Evolutionary conservation across 2,797 vertebrate species (phyloP), one percentile per base, ranked within the genome.

Genomic region (Brachyrhaphis roseni): DNA sequence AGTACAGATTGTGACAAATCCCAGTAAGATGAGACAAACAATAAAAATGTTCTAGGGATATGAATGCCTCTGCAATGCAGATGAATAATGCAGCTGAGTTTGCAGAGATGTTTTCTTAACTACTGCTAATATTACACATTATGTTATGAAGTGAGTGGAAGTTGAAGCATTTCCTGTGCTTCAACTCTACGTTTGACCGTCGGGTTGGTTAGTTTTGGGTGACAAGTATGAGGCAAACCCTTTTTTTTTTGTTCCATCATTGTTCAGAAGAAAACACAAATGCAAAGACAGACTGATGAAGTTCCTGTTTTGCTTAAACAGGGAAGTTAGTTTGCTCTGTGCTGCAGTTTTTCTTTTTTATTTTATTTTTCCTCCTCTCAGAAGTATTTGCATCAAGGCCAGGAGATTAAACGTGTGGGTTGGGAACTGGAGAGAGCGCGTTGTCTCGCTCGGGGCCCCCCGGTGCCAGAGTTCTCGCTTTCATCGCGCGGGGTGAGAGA

Each of bases 371-470:
- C 45, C 86, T 91, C 75, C 93, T 91, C 90, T 94, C 88, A 86
- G 87, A 93, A 90, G 90, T 91, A 94, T 95, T 95, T 95, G 95
- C 94, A 95, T 95, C 88, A 92, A 93, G 93, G 94, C 93, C 91
- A 90, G 89, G 90, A 94, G 94, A 95, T 95, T 93, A 94, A 94
- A 93, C 89, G 91, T 92, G 94, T 95, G 94, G 94, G 94, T 92
- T 93, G 93, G 92, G 93, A 94, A 92, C 91, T 89, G 93, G 90
- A 93, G 92, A 90, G 91, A 89, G 91, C 78, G 86, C 77, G 90
- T 89, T 90, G 91, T 92, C 91, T 94, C 87, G 90, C 92, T 94
- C 59, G 86, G 89, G 87, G 87, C 85, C 90, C 87, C 28, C 77
- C n/a, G 79, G 84, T 93, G 92, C 90, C 92, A 93, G 91, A 92